These are phyloP conservation scores for Pyrgilauda ruficollis DNA, from an alignment of 2,113 vertebrate species.

Conservation along the genomic window DNA sequence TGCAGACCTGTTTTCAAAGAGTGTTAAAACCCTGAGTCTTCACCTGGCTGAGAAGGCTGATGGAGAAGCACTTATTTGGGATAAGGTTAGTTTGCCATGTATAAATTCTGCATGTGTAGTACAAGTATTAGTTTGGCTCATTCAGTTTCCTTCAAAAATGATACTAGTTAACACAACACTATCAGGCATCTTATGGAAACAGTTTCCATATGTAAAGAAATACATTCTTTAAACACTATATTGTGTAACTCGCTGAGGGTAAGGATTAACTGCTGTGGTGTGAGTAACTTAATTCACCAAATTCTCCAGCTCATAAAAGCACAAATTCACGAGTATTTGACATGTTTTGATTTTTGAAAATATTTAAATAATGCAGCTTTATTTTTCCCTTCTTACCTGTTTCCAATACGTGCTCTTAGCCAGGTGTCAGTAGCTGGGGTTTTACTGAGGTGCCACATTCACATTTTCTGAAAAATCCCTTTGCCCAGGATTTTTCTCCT, in stretches of 20 bases:
- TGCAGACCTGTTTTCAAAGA: conserved; percentile 86
- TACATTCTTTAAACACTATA: background rate
- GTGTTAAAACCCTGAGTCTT: conserved; percentile 86
- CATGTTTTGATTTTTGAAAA: background rate
- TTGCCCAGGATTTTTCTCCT: too few species aligned
- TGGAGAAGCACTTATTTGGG: conserved; percentile 91
- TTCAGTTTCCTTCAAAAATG: background rate
- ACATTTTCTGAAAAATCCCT: too few species aligned
- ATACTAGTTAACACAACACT: background rate
- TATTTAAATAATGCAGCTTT: background rate
- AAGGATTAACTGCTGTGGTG: background rate
- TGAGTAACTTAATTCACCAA: background rate
- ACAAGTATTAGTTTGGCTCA: background rate
- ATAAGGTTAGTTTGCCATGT: conserved; percentile 83
- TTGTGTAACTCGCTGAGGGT: background rate
- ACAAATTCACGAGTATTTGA: background rate
- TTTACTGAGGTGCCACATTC: background rate
- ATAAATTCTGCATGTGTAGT: background rate
- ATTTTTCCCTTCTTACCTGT: background rate
- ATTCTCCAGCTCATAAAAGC: background rate
- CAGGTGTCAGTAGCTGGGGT: background rate
- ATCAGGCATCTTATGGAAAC: background rate
- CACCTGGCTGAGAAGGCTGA: conserved; percentile 88
- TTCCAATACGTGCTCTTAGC: background rate
- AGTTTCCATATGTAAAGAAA: background rate